Conservation (phyloP, 2,797 vertebrate genomes). For the Gila robusta region DNA sequence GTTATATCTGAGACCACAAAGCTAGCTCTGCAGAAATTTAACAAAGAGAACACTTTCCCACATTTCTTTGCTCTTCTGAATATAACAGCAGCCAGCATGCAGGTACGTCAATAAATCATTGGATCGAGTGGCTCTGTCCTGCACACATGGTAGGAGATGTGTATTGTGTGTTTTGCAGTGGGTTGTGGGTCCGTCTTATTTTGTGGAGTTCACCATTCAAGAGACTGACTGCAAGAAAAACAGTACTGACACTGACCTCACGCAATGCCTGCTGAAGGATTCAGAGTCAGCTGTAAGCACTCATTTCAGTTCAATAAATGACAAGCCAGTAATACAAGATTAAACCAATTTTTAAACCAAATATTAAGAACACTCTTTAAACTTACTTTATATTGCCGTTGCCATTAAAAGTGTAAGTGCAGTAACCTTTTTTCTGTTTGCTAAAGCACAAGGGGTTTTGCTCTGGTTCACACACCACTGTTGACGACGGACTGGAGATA, state of each 20-base stretch:
- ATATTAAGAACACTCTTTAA: neutral
- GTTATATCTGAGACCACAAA: conserved; percentile 69
- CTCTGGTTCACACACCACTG: conserved; percentile 63
- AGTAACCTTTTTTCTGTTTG: conserved; percentile 5
- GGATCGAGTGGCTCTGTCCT: neutral
- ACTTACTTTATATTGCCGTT: neutral
- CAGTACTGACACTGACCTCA: conserved; percentile 50
- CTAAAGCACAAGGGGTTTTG: conserved; percentile 74
- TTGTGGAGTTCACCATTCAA: conserved; percentile 77
- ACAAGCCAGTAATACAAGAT: neutral
- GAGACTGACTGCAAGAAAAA: conserved; percentile 73
- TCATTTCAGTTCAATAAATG: neutral
- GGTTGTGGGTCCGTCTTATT: conserved; percentile 69
- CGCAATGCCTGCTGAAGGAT: conserved; percentile 67
- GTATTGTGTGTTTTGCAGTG: conserved; percentile 63
- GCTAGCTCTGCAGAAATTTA: conserved; percentile 74
- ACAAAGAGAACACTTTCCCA: conserved; percentile 65
- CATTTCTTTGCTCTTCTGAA: conserved; percentile 72
- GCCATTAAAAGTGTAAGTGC: neutral
- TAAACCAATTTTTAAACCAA: neutral
- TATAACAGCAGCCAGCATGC: conserved; percentile 72
- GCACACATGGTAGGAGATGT: neutral
- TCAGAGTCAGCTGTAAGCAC: conserved; percentile 73
- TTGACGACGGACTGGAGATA: conserved; percentile 60
- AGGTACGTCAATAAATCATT: conserved; percentile 63